Base-by-base conservation (phyloP, 2,797 vertebrate species). In the Sebastes umbrosus region DNA sequence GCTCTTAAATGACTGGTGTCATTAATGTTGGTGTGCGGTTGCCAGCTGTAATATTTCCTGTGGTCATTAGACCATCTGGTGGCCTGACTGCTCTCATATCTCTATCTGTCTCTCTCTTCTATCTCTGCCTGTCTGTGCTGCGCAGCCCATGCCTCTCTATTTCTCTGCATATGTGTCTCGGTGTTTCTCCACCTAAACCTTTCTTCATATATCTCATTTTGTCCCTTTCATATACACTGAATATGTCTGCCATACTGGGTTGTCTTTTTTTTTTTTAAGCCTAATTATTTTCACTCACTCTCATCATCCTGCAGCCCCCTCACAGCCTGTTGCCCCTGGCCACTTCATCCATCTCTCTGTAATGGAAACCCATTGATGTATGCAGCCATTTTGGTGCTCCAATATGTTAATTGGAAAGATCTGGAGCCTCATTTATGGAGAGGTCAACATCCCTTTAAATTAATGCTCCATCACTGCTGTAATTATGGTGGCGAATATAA, bases 21-120 rank as follows among this genome's bases (percentile, higher is more conserved):
- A 93, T 94, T 94, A 95, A 94, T 92, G 91, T 69, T 71, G 88
- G 88, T 84, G 93, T 85, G 87, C 82, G 84, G 87, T 76, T 92
- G 90, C 91, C 94, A 95, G 91, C 89, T 85, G 93, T 93, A 93
- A 95, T 93, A 93, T 94, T 95, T 96, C 90, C 93, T 93, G 88
- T 87, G 91, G 88, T 93, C 92, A 93, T 93, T 94, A 93, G 88
- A 89, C 93, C 94, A 95, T 95, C 93, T 95, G 94, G 90, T 89
- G 87, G 79, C 85, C 89, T 84, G 89, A 91, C 80, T 79, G 80
- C 69, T 79, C 68, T 85, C 81, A 83, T 84, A 88, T 85, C 78
- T 85, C 52, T 54, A 54, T 54, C 80, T 20, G 65, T 73, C 83
- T 87, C 71, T 63, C 65, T 82, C 55, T 6, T 73, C 66, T 39